Percentiles rank a stretch among this genome's conserved stretches.
Evolutionary conservation across 30 jellyfish, hydroid and myxozoan species (phyloP).

Genomic region (Cassiopea andromeda): DNA sequence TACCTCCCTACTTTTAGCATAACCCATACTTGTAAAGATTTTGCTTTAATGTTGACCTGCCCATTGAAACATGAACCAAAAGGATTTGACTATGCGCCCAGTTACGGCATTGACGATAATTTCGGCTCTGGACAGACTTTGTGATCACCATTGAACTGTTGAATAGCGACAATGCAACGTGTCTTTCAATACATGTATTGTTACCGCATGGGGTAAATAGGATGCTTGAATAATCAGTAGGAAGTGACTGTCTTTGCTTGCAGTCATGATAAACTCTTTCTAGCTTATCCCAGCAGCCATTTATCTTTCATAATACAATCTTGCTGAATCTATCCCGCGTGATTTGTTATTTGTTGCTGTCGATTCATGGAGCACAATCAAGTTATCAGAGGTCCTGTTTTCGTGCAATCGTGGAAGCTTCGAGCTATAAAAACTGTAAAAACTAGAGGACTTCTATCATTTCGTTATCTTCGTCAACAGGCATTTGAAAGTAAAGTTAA

Average conservation of each 20-base stretch:
- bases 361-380: neutral
- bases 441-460: slow-evolving; percentile 62
- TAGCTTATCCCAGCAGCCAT: neutral
- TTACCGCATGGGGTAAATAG: slow-evolving; percentile 12
- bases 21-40: too few relatives aligned
- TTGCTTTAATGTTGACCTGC: too few relatives aligned
- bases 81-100: too few relatives aligned
- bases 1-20: too few relatives aligned
- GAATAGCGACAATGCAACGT: neutral
- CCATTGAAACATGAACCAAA: too few relatives aligned
- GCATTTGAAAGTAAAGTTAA: slow-evolving; percentile 71
- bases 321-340: neutral
- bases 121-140: neutral
- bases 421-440: slow-evolving; percentile 50
- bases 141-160: neutral
- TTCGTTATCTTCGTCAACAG: slow-evolving; percentile 72
- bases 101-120: too few relatives aligned
- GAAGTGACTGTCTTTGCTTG: neutral
- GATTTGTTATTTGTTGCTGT: neutral
- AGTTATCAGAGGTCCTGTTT: slow-evolving; percentile 11
- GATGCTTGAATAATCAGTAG: neutral
- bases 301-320: neutral
- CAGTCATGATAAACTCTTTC: neutral
- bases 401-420: slow-evolving; percentile 39
- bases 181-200: neutral